Evolutionary conservation across 2,113 vertebrate species (phyloP).

Genomic region (Psophia crepitans): DNA sequence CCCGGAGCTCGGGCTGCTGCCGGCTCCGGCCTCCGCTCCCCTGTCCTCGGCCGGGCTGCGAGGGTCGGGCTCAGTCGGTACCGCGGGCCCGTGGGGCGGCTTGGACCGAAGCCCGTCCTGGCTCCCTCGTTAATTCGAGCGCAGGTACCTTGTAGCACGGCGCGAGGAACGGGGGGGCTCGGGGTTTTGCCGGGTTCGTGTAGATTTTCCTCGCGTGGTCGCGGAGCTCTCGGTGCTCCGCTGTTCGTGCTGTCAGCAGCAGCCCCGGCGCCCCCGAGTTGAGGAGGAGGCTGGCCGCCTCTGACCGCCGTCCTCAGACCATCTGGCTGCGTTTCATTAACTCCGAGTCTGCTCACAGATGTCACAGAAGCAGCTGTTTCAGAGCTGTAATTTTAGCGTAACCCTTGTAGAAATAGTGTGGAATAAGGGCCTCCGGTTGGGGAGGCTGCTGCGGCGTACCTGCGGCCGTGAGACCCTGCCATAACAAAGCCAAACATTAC

Average conservation of each 20-base stretch:
- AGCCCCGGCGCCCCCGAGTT: fast-evolving
- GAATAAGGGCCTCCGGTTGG: fast-evolving
- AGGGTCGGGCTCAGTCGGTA: not conserved
- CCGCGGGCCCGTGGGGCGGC: not conserved
- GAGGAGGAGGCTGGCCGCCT: fast-evolving
- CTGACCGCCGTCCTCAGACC: fast-evolving
- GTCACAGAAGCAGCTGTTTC: not conserved
- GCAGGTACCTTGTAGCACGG: fast-evolving
- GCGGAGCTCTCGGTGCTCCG: fast-evolving
- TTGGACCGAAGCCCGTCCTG: not conserved
- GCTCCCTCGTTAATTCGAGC: not conserved
- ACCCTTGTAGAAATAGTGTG: fast-evolving
- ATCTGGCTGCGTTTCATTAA: fast-evolving
- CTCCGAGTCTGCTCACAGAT: fast-evolving
- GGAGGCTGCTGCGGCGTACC: not conserved
- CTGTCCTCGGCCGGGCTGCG: not conserved
- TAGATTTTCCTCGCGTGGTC: not conserved
- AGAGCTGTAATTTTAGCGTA: fast-evolving
- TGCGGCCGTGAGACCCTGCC: not conserved
- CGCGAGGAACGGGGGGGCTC: too few species aligned
- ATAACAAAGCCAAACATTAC: fast-evolving
- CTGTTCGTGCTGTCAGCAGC: fast-evolving
- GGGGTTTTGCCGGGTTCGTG: not conserved
- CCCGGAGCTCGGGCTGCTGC: not conserved
- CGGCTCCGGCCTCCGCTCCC: not conserved